Evolutionary conservation across 2,113 vertebrate species (phyloP).

Genomic region (Ploceus nigricollis): DNA sequence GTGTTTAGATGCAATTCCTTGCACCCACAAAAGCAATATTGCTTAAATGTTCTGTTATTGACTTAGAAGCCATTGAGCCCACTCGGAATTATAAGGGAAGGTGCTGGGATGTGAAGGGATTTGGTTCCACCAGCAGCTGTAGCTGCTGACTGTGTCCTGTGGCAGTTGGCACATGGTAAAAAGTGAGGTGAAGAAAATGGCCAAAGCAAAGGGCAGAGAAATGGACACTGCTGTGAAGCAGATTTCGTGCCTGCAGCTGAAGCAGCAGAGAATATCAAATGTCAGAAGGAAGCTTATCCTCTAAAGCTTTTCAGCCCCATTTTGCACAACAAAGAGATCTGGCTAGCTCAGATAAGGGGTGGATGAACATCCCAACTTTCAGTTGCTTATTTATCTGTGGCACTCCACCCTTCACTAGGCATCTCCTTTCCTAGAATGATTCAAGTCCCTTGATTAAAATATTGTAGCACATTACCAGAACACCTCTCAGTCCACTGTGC

Average conservation of each 20-base stretch:
- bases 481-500: not conserved
- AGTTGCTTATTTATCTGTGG: slow-evolving; percentile 35
- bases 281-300: slow-evolving; percentile 17
- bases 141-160: not conserved
- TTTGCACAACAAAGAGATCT: slow-evolving; percentile 59
- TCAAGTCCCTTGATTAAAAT: not conserved
- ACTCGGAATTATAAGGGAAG: not conserved
- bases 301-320: not conserved
- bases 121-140: not conserved
- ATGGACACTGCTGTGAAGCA: not conserved
- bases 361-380: slow-evolving; percentile 26
- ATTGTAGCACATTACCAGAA: not conserved
- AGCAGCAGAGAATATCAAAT: not conserved
- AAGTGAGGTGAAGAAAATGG: not conserved
- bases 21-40: not conserved
- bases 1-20: not conserved
- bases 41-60: not conserved
- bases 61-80: not conserved
- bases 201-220: not conserved
- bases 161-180: not conserved
- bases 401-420: not conserved
- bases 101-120: not conserved
- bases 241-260: not conserved
- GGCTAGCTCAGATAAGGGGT: slow-evolving; percentile 36
- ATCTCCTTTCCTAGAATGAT: slow-evolving; percentile 1